A percentile compares a stretch with the other conserved stretches of the same genome.
phyloP scores from a whole-genome alignment of 2,888 invertebrate genomes.

The Rotaria socialis region DNA sequence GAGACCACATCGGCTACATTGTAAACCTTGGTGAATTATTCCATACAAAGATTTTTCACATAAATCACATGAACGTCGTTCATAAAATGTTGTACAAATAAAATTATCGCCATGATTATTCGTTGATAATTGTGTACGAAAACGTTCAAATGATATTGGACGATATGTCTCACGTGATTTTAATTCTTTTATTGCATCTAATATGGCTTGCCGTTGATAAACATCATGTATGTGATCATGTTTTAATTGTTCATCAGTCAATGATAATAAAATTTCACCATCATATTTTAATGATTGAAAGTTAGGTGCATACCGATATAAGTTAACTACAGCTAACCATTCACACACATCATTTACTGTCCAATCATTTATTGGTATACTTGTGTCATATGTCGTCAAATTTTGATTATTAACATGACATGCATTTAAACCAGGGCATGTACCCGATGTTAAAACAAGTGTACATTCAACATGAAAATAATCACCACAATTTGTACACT shows the following conservation, averaged over 20 bases:
- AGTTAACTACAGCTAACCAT: conserved; percentile 46
- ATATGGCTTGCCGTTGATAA: conserved; percentile 44
- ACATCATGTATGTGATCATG: conserved; percentile 40
- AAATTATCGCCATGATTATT: conserved; percentile 42
- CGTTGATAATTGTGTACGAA: conserved; percentile 25
- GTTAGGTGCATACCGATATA: conserved; percentile 42
- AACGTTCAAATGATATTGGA: conserved; percentile 23
- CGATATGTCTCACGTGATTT: conserved; percentile 38
- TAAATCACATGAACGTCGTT: conserved; percentile 37
- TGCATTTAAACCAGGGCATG: conserved; percentile 33
- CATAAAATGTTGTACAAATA: conserved; percentile 39
- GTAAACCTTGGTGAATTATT: conserved; percentile 42
- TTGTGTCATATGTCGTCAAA: neutral
- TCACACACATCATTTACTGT: conserved; percentile 38
- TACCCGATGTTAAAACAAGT: neutral
- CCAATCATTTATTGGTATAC: conserved; percentile 40
- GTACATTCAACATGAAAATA: conserved; percentile 44
- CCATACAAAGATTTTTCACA: conserved; percentile 42
- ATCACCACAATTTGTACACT: conserved; percentile 39
- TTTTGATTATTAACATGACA: conserved; percentile 27
- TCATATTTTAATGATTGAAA: conserved; percentile 39
- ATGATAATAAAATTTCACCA: conserved; percentile 39
- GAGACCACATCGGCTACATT: conserved; percentile 45
- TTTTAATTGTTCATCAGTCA: conserved; percentile 40
- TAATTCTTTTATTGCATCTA: conserved; percentile 44